Base-by-base conservation (phyloP, 2,888 invertebrate genomes). In the Drosophila eohydei region DNA sequence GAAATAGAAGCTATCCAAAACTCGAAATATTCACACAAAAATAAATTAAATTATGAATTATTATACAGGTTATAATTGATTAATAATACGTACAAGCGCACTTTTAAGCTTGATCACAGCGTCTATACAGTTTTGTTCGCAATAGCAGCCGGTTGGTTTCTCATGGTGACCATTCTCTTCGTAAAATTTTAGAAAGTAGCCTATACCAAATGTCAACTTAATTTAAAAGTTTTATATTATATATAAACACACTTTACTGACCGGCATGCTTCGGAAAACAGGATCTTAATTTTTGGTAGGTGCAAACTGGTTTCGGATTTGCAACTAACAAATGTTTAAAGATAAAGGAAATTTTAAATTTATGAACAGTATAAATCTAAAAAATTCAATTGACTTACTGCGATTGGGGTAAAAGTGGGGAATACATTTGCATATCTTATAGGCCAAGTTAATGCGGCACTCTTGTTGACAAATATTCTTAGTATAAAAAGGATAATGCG, bases 391-490 rank as follows among this genome's bases (percentile, higher is more conserved):
- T 34, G 4, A 41, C 83, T 80, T 74, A 92, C 92, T 82, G 55
- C 81, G 81, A 74, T 93, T 93, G 1, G 93, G 92, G 82, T 93
- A 93, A 69, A 93, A 93, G 71, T 93, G 93, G 3, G 93, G 93
- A 73, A 93, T 93, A 44, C 93, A 93, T 71, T 91, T 89, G 60
- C 93, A 93, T 12, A 84, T 72, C 38, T 81, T 78, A 34, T 84
- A 91, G 0, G 92, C 92, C 62, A 92, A 72, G 62, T 92, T 90
- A 0, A 93, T 75, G 4, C 93, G 91, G 56, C 93, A 93, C 64
- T 93, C 92, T 57, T 93, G 93, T 7, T 81, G 64, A 48, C 93
- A 93, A 14, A 92, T 75, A 59, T 92, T 91, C 68, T 86, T 90
- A 0, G 93, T 91, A 58, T 93, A 93, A 38, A 92, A 84, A 0